phyloP scores from a whole-genome alignment of 2,888 invertebrate species.

The Polydrusus cervinus region DNA sequence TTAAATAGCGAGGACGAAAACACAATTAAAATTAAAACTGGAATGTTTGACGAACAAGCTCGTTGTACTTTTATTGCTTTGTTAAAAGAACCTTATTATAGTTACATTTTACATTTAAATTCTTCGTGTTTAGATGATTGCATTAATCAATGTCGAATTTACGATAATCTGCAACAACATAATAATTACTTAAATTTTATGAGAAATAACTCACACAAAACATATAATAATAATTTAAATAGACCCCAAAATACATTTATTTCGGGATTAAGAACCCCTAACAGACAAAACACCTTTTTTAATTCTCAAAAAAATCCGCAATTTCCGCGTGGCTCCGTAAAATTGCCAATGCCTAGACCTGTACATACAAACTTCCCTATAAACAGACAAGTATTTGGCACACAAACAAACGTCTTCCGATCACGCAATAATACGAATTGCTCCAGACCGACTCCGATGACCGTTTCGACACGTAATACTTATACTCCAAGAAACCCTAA shows the following conservation, averaged over 20 bases:
- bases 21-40: background rate
- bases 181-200: too few species aligned
- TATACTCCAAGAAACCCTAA: background rate
- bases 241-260: slow-evolving; percentile 1
- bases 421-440: slow-evolving; percentile 6
- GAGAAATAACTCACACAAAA: slow-evolving; percentile 11
- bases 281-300: background rate
- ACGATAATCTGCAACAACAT: too few species aligned
- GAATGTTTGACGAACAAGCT: slow-evolving; percentile 8
- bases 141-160: too few species aligned
- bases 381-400: too few species aligned
- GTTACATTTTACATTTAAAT: too few species aligned
- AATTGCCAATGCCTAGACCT: background rate
- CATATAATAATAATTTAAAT: background rate
- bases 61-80: slow-evolving; percentile 10
- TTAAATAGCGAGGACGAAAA: background rate
- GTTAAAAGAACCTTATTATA: slow-evolving; percentile 19
- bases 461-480: background rate
- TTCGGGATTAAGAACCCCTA: background rate
- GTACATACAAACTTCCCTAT: slow-evolving; percentile 7
- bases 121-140: too few species aligned
- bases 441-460: slow-evolving; percentile 3
- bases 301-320: background rate
- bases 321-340: slow-evolving; percentile 2
- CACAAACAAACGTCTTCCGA: too few species aligned